Evolutionary conservation across 2,113 vertebrate genomes (phyloP).

Genomic region (Herpetotheres cachinnans): DNA sequence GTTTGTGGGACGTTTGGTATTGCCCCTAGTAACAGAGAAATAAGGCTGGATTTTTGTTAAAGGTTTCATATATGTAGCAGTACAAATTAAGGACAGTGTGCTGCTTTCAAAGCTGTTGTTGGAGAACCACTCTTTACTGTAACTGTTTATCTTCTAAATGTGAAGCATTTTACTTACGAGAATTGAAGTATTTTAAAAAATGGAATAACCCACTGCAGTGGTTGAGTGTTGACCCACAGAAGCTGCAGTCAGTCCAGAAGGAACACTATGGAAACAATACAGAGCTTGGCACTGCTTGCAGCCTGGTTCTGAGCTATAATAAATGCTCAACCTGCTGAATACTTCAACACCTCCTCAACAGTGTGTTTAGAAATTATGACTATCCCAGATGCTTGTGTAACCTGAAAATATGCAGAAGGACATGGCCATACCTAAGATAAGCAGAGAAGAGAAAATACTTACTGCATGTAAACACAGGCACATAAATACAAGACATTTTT

Average conservation of each 20-base stretch:
- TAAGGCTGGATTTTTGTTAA: not conserved
- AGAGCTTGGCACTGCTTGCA: not conserved
- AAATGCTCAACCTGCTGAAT: conserved; percentile 7
- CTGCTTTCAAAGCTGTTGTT: not conserved
- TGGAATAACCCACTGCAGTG: not conserved
- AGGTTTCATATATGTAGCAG: not conserved
- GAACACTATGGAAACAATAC: not conserved
- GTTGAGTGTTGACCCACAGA: not conserved
- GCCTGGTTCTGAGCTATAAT: not conserved
- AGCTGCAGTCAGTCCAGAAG: not conserved
- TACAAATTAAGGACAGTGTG: not conserved
- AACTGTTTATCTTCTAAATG: not conserved
- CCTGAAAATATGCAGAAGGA: conserved; percentile 46
- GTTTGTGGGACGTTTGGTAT: not conserved
- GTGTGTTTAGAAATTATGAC: not conserved
- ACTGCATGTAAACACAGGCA: conserved; percentile 2
- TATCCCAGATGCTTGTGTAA: conserved; percentile 4
- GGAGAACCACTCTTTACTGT: not conserved
- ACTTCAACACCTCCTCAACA: not conserved
- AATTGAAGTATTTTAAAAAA: not conserved
- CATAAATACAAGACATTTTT: not conserved
- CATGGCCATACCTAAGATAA: conserved; percentile 9
- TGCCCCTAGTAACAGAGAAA: not conserved
- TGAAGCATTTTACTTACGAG: not conserved
- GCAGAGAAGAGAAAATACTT: not conserved